Conservation (phyloP, 2,888 invertebrate species). For the Meghimatium bilineatum region DNA sequence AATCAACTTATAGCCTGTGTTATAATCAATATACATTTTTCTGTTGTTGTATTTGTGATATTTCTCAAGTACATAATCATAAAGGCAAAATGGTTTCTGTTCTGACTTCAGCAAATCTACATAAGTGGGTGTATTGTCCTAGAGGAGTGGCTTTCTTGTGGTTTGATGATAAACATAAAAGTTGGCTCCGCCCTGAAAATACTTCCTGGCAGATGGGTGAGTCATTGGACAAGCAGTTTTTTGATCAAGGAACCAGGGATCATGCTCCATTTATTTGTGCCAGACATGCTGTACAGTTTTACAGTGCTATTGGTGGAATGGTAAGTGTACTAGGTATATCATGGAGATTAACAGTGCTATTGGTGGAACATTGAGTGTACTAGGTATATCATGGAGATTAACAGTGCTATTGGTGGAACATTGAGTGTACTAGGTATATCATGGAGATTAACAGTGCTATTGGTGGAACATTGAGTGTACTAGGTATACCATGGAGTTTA, state of each 20-base stretch:
- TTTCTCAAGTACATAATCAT: background rate
- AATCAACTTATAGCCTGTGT: no score
- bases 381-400: no score
- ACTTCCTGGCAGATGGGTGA: conserved; percentile 58
- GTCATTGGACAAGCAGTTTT: conserved; percentile 59
- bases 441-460: conserved; percentile 61
- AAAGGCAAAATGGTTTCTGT: background rate
- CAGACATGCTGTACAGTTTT: conserved; percentile 59
- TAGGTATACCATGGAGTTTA: no score
- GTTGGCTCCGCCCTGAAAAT: conserved; percentile 57
- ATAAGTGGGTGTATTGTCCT: conserved; percentile 73
- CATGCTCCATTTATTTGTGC: conserved; percentile 56
- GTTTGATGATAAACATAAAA: conserved; percentile 58
- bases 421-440: conserved; percentile 53
- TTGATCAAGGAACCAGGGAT: conserved; percentile 61
- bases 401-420: conserved; percentile 21
- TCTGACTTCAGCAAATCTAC: conserved; percentile 66
- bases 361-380: conserved; percentile 60
- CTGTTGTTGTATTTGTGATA: background rate
- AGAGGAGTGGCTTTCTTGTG: conserved; percentile 70
- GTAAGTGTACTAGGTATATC: conserved; percentile 54
- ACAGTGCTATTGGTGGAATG: conserved; percentile 62
- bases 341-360: conserved; percentile 61
- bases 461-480: conserved; percentile 64
- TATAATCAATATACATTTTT: no score